Conservation (phyloP, 2,113 vertebrate species). For the Bubo bubo region DNA sequence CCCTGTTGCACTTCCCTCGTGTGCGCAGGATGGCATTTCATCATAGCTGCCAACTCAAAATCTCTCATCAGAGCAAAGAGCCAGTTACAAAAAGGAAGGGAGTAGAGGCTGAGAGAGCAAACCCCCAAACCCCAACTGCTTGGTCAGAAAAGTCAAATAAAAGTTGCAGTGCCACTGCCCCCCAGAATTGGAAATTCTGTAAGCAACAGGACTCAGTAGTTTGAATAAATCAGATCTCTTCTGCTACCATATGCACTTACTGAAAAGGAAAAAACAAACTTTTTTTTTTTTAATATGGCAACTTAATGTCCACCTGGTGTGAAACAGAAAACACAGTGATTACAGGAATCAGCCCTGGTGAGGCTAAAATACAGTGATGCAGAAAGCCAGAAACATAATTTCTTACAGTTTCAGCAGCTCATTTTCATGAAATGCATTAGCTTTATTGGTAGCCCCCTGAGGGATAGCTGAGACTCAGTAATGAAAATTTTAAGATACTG, state of each 20-base stretch:
- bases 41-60: not conserved
- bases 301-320: not conserved
- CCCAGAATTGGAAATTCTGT: not conserved
- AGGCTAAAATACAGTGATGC: not conserved
- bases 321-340: not conserved
- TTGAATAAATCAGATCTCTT: not conserved
- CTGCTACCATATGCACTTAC: not conserved
- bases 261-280: not conserved
- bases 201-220: not conserved
- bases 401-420: not conserved
- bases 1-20: fast-evolving
- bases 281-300: not conserved
- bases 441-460: not conserved
- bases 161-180: not conserved
- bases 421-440: not conserved
- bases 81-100: not conserved
- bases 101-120: not conserved
- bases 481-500: not conserved
- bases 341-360: not conserved
- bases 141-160: not conserved
- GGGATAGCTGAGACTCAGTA: not conserved
- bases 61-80: not conserved
- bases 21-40: fast-evolving
- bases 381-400: not conserved
- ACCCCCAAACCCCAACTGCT: not conserved